A percentile compares a stretch with the other conserved stretches of the same genome.
Evolutionary conservation across 2,888 invertebrate genomes (phyloP).

Genomic region (Andrena trimmerana): DNA sequence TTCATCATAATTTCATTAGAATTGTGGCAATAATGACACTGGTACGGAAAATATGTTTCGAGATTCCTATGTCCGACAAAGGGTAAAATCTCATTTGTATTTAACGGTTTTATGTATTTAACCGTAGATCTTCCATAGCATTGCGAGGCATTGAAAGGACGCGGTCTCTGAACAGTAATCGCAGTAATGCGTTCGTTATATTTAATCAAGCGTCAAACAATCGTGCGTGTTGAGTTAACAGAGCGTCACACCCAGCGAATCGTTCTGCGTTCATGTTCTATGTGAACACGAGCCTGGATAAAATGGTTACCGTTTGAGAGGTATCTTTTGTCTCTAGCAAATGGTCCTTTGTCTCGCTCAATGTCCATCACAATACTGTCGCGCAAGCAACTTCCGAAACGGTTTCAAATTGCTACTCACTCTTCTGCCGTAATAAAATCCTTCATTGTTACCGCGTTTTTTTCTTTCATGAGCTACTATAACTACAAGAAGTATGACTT

Average conservation of each 20-base stretch:
- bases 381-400: not conserved
- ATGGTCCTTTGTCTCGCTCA: conserved; percentile 1
- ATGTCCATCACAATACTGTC: conserved; percentile 27
- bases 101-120: not conserved
- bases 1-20: too few relatives aligned
- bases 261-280: conserved; percentile 33
- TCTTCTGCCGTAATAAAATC: too few relatives aligned
- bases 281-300: conserved; percentile 44
- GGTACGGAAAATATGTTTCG: not conserved
- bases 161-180: conserved; percentile 38
- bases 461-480: too few relatives aligned
- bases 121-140: not conserved
- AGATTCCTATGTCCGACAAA: not conserved
- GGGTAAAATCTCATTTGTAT: not conserved
- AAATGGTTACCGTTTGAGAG: conserved; percentile 45
- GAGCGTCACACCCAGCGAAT: conserved; percentile 34
- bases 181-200: conserved; percentile 52
- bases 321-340: conserved; percentile 29
- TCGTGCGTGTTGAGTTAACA: conserved; percentile 42
- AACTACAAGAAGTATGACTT: too few relatives aligned
- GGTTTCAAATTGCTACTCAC: not conserved
- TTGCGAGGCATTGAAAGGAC: conserved; percentile 35
- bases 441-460: too few relatives aligned
- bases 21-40: not conserved
- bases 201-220: conserved; percentile 65